Base-by-base conservation (phyloP, 2,888 invertebrate genomes). In the Lysandra bellargus region DNA sequence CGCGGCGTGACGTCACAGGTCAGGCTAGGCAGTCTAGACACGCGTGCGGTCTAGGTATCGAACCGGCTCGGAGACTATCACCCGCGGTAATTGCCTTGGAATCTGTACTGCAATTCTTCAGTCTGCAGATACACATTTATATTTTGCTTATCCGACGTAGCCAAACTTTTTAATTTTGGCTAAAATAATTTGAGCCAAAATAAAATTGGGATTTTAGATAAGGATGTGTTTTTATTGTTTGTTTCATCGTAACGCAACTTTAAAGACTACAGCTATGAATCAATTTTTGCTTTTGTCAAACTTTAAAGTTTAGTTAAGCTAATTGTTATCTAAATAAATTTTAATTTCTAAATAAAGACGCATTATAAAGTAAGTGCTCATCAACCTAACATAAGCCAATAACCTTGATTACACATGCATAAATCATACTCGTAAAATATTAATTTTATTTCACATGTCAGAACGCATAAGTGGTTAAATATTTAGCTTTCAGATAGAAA, bases 41-140 rank as follows among this genome's bases (percentile, higher is more conserved):
- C 76, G 76, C 57, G 76, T 76, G 76, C 57, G 57, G 76, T 76
- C 30, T 76, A 76, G 76, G 76, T 76, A 76, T 76, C 76, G 57
- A 76, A 76, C 76, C 76, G 76, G 76, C 57, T 76, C 30, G 9
- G 53, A 53, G 57, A 76, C 33, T 76, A 76, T 57, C 76, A 33
- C 76, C 44, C n/a, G 74, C 44, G 74, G n/a, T 44, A 74, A 69
- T 69, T 69, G 69, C 33, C 12, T 33, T 69, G 44, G n/a, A 74
- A 74, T 44, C 44, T 74, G 73, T 9, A 44, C 73, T 9, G 23
- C 40, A 74, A 44, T 74, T 74, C 23, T 44, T 44, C 9, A 44
- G n/a, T 74, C 40, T 74, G 44, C 17, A 17, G 74, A 74, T 44
- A 40, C 2, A 30, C 7, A 44, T 74, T 74, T 44, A 73, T 40